Evolutionary conservation across 1,140 invertebrate species (phyloP), one percentile per base, ranked within the genome.

Genomic region (Drosophila mauritiana): DNA sequence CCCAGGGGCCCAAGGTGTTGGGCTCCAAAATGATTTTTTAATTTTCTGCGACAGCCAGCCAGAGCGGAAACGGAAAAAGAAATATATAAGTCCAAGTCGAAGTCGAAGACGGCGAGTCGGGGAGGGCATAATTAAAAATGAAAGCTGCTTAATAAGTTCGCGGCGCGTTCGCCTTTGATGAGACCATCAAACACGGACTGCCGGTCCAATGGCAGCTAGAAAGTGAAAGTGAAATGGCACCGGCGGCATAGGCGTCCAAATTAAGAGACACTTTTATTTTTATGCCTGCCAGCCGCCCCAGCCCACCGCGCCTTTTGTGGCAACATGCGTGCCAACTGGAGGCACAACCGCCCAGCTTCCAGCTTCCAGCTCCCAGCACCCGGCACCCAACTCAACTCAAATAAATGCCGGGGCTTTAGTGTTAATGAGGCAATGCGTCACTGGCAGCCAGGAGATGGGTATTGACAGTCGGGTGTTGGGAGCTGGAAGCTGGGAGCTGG

Each of bases 341-440:
- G 48, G 43, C 27, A 31, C 20, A 4, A 22, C 20, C 17, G 11
- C 43, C 20, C 45, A 22, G 15, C 46, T 20, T 20, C 20, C 20
- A 20, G 25, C 25, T 4, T 4, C 0, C 25, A 27, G 6, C 25
- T 5, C 25, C 25, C 25, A 27, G 25, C 25, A 27, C 5, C 5
- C 5, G 7, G 3, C 27, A 11, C 11, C 13, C 36, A 17, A 17
- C 20, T 17, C 25, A 17, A 11, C 39, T 51, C 56, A 81, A 78
- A 75, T 75, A 81, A 78, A 73, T 81, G 83, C 79, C 51, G 43
- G 58, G 83, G 70, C 75, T 79, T 86, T 88, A 53, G 55, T 81
- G 83, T 86, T 86, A 86, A 86, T 86, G 82, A 86, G 83, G 82
- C 82, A 86, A 86, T 86, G 83, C 84, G 79, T 88, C 82, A 86